Evolutionary conservation across 2,113 vertebrate species (phyloP).

Genomic region (Euleptes europaea): DNA sequence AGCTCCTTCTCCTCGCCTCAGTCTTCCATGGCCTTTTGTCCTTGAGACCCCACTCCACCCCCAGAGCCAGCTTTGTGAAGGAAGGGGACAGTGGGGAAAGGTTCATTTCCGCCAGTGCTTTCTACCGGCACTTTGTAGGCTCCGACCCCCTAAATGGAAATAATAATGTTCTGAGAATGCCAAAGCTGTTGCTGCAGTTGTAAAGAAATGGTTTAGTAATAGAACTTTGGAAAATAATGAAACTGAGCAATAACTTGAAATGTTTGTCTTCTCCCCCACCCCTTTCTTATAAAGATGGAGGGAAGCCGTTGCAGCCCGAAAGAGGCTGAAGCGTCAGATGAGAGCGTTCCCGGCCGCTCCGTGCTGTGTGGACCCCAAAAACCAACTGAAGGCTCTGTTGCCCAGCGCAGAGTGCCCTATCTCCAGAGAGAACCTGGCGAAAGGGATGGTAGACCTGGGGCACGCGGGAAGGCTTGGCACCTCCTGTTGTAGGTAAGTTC

Average conservation of each 20-base stretch:
- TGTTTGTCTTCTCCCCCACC: not conserved
- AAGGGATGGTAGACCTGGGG: slow-evolving; percentile 85
- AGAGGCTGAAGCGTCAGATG: slow-evolving; percentile 92
- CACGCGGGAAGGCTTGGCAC: slow-evolving; percentile 84
- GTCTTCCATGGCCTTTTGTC: too few relatives aligned
- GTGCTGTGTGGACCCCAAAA: slow-evolving; percentile 79
- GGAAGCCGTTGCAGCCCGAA: slow-evolving; percentile 87
- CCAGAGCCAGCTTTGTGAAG: too few relatives aligned
- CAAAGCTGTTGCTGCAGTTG: not conserved
- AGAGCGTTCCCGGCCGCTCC: slow-evolving; percentile 95
- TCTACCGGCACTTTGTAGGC: too few relatives aligned
- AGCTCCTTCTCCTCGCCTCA: too few relatives aligned
- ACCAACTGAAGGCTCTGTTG: slow-evolving; percentile 80
- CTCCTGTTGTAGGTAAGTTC: slow-evolving; percentile 86
- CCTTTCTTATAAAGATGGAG: slow-evolving; percentile 81
- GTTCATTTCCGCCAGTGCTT: too few relatives aligned
- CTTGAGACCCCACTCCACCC: too few relatives aligned
- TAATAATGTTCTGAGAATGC: not conserved
- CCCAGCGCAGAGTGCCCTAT: slow-evolving; percentile 86
- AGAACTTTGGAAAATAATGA: not conserved
- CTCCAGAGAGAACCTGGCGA: slow-evolving; percentile 75
- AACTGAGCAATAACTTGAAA: not conserved
- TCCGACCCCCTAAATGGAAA: not conserved
- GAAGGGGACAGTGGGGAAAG: too few relatives aligned
- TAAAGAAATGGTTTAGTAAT: not conserved